Evolutionary conservation across 2,888 invertebrate species (phyloP).

Genomic region (Cheilosia soror): DNA sequence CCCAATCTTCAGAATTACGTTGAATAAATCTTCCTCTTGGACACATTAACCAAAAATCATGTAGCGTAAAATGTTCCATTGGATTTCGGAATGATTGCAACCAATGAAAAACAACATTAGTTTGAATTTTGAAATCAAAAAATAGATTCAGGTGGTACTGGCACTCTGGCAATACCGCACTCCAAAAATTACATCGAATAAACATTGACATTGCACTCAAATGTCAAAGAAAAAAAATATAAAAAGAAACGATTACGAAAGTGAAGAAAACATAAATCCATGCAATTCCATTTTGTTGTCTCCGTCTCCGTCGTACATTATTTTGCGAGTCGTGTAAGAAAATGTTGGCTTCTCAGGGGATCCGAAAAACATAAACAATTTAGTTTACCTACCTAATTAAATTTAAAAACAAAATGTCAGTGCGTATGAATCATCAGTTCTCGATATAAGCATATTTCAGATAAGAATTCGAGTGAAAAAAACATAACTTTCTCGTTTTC

Average conservation of each 20-base stretch:
- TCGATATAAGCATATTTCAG: constrained; percentile 36
- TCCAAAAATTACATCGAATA: constrained; percentile 43
- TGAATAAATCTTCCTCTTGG: too few species aligned
- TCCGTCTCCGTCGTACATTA: constrained; percentile 16
- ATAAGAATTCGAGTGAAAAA: constrained; percentile 31
- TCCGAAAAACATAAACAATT: constrained; percentile 14
- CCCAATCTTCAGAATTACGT: too few species aligned
- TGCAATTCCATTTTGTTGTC: constrained; percentile 54
- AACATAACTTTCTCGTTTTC: constrained; percentile 43
- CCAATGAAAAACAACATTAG: too few species aligned
- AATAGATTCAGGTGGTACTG: too few species aligned
- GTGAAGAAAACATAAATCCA: constrained; percentile 31
- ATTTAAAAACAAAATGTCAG: constrained; percentile 66
- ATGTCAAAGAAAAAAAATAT: constrained; percentile 36
- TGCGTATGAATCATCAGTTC: constrained; percentile 62
- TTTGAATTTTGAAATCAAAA: too few species aligned
- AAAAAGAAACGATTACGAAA: constrained; percentile 28
- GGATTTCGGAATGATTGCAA: too few species aligned
- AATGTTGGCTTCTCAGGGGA: neutral
- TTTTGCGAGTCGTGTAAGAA: constrained; percentile 43
- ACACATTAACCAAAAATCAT: too few species aligned
- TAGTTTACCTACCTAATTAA: constrained; percentile 37
- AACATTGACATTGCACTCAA: constrained; percentile 54
- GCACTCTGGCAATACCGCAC: constrained; percentile 43
- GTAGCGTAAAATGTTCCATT: too few species aligned